These are phyloP conservation scores for Philereme vetulata DNA, from an alignment of 2,888 invertebrate species.

Conservation along the genomic window DNA sequence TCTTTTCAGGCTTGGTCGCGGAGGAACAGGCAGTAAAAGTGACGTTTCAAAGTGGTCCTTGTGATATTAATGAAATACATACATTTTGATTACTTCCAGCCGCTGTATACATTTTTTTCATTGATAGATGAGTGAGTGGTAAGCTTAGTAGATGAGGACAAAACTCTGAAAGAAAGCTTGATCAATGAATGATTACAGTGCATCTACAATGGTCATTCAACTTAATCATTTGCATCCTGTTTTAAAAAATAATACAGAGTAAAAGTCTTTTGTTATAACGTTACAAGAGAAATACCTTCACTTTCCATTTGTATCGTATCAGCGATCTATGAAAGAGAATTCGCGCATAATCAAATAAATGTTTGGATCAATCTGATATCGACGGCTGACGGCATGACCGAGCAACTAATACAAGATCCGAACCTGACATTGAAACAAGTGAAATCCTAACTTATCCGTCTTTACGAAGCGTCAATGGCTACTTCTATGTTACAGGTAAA, in stretches of 20 bases:
- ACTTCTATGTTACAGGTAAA: neutral
- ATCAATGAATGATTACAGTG: no score
- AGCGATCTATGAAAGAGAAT: conserved; percentile 32
- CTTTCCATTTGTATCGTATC: conserved; percentile 29
- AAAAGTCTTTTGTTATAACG: neutral
- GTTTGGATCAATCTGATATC: conserved; percentile 37
- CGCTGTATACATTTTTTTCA: no score
- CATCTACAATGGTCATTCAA: no score
- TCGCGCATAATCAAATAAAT: conserved; percentile 40
- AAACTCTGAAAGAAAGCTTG: no score
- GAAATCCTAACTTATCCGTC: conserved; percentile 51
- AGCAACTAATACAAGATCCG: conserved; percentile 30
- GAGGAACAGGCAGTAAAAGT: no score
- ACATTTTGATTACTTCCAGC: no score
- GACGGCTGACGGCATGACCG: conserved; percentile 35
- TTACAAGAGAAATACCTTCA: conserved; percentile 15
- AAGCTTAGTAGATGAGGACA: no score
- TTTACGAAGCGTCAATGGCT: conserved; percentile 57
- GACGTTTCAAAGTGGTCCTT: no score
- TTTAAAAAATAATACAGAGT: neutral
- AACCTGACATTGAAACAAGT: conserved; percentile 63
- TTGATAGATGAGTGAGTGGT: no score
- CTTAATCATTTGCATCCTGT: conserved; percentile 1
- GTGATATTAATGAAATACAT: no score
- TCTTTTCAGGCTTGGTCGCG: no score